phyloP scores from a whole-genome alignment of 1,140 invertebrate genomes.

The Heliothis subflexa region DNA sequence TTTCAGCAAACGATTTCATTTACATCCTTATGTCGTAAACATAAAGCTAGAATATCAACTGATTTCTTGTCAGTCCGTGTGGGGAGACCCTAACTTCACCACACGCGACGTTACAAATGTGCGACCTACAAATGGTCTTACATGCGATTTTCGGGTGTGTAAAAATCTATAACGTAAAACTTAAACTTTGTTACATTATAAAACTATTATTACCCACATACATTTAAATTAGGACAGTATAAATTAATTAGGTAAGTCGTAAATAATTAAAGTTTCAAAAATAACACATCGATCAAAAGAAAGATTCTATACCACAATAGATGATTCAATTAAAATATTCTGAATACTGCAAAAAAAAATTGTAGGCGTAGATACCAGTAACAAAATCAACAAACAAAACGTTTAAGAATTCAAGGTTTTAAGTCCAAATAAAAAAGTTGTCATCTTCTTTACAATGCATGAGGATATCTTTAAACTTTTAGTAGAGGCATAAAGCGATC shows the following conservation, averaged over 20 bases:
- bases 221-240: too few species aligned
- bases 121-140: slow-evolving; percentile 46
- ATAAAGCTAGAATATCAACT: too few species aligned
- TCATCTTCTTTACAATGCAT: slow-evolving; percentile 17
- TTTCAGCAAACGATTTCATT: too few species aligned
- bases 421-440: slow-evolving; percentile 11
- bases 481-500: slow-evolving; percentile 38
- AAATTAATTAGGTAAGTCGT: too few species aligned
- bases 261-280: too few species aligned
- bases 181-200: not conserved
- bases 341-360: slow-evolving; percentile 5
- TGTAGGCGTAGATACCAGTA: slow-evolving; percentile 31
- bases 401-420: slow-evolving; percentile 35
- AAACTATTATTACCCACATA: not conserved
- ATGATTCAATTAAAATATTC: not conserved
- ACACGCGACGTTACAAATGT: slow-evolving; percentile 51
- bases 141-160: slow-evolving; percentile 39
- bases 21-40: too few species aligned
- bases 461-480: not conserved
- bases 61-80: too few species aligned
- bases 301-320: not conserved
- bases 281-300: not conserved
- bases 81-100: slow-evolving; percentile 29
- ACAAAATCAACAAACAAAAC: slow-evolving; percentile 22
- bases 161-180: not conserved